Conservation (phyloP, 1,140 invertebrate genomes). For the Gryon sp. region DNA sequence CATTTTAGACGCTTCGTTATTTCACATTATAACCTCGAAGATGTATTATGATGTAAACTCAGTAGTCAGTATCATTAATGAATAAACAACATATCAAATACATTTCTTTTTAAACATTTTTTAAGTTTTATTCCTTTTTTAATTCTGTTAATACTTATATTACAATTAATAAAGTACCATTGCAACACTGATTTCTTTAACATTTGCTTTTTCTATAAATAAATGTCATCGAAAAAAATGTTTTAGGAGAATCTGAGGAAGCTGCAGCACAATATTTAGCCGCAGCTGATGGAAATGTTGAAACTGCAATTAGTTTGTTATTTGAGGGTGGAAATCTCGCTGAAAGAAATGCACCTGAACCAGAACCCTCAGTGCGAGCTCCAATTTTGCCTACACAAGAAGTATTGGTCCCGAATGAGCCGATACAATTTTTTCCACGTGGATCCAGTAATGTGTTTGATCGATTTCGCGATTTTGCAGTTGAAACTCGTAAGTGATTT, state of each 20-base stretch:
- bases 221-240: conserved; percentile 9
- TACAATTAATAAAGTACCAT: neutral
- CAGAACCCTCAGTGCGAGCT: conserved; percentile 80
- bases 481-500: conserved; percentile 80
- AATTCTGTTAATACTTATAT: too few species aligned
- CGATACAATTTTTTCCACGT: conserved; percentile 74
- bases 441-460: conserved; percentile 83
- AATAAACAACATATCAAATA: conserved; percentile 8
- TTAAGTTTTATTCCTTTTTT: too few species aligned
- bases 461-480: conserved; percentile 84
- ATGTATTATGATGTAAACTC: neutral
- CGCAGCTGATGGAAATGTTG: conserved; percentile 76
- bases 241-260: conserved; percentile 70
- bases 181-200: too few species aligned
- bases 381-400: conserved; percentile 85
- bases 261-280: conserved; percentile 72
- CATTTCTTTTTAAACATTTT: neutral
- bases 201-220: too few species aligned
- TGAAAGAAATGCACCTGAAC: conserved; percentile 50
- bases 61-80: conserved; percentile 1
- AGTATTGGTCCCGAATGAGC: conserved; percentile 77
- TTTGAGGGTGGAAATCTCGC: conserved; percentile 70
- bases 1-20: neutral
- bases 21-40: conserved; percentile 25
- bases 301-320: conserved; percentile 74